These are phyloP conservation scores for Forbesichthys agassizii DNA, from an alignment of 2,113 vertebrate genomes.

Conservation along the genomic window DNA sequence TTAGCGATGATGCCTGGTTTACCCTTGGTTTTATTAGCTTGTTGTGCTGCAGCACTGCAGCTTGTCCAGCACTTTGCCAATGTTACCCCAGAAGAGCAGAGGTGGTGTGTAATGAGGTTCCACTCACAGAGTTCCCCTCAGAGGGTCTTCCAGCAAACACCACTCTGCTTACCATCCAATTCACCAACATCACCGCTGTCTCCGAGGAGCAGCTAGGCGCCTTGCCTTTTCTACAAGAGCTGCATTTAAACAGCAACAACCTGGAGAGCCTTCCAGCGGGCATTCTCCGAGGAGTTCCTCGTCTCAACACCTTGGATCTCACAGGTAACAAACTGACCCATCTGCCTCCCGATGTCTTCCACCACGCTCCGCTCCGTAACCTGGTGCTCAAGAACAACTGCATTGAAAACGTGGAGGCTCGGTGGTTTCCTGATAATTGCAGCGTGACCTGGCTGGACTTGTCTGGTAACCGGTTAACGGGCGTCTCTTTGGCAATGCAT, in stretches of 20 bases:
- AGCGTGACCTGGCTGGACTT: slow-evolving; percentile 76
- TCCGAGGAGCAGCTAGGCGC: slow-evolving; percentile 52
- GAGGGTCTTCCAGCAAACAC: slow-evolving; percentile 62
- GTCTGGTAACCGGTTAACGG: slow-evolving; percentile 72
- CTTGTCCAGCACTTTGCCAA: slow-evolving; percentile 68
- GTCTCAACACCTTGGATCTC: slow-evolving; percentile 79
- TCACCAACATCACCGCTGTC: slow-evolving; percentile 78
- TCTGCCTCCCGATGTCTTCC: slow-evolving; percentile 73
- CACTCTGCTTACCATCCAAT: slow-evolving; percentile 76
- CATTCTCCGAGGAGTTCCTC: slow-evolving; percentile 69
- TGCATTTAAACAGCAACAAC: slow-evolving; percentile 83
- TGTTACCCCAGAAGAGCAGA: slow-evolving; percentile 67
- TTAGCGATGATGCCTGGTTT: slow-evolving; percentile 53
- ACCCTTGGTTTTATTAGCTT: slow-evolving; percentile 43
- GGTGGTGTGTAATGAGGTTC: slow-evolving; percentile 70
- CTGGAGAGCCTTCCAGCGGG: slow-evolving; percentile 66
- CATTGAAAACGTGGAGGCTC: slow-evolving; percentile 36
- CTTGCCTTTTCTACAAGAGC: slow-evolving; percentile 70
- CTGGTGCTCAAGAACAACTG: slow-evolving; percentile 81
- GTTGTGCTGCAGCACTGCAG: slow-evolving; percentile 42
- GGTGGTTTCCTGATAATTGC: slow-evolving; percentile 70
- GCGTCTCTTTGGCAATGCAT: slow-evolving; percentile 61
- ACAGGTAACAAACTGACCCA: slow-evolving; percentile 73
- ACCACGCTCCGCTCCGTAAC: slow-evolving; percentile 54
- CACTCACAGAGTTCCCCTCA: slow-evolving; percentile 67